A percentile compares a stretch with the other conserved stretches of the same genome.
Conservation (phyloP, 2,113 vertebrate species). For the Pelmatolapia mariae region DNA sequence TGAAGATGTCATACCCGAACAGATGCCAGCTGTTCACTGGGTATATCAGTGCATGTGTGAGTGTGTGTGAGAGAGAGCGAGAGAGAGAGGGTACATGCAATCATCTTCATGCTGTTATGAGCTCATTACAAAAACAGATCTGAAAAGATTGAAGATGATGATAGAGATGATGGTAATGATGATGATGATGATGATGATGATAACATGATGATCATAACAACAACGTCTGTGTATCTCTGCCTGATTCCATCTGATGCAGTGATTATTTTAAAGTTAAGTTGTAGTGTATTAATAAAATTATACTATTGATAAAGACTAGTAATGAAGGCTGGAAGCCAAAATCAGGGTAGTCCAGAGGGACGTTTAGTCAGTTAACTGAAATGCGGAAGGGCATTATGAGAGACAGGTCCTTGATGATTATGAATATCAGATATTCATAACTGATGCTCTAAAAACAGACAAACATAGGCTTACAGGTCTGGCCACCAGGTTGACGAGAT, state of each 20-base stretch:
- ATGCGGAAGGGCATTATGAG: not conserved
- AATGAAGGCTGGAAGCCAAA: not conserved
- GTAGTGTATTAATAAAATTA: not conserved
- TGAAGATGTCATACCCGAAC: conserved; percentile 17
- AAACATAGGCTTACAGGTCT: not conserved
- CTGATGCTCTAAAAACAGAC: not conserved
- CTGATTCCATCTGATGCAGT: not conserved
- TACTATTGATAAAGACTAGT: not conserved
- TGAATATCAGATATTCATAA: not conserved
- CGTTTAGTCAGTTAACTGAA: not conserved
- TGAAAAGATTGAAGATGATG: conserved; percentile 49
- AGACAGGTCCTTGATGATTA: not conserved
- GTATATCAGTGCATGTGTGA: not conserved
- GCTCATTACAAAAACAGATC: conserved; percentile 49
- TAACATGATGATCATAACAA: conserved; percentile 28
- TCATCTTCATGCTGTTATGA: conserved; percentile 41
- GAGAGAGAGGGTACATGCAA: not conserved
- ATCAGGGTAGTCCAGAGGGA: not conserved
- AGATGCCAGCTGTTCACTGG: conserved; percentile 46
- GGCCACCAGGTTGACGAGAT: not conserved
- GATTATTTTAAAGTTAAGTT: not conserved
- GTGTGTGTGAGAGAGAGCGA: not conserved
- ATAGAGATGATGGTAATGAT: conserved; percentile 37
- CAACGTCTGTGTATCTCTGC: conserved; percentile 10
- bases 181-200: conserved; percentile 31